A percentile compares a stretch with the other conserved stretches of the same genome.
Evolutionary conservation across 2,888 invertebrate genomes (phyloP).

Genomic region (Diogma glabrata): DNA sequence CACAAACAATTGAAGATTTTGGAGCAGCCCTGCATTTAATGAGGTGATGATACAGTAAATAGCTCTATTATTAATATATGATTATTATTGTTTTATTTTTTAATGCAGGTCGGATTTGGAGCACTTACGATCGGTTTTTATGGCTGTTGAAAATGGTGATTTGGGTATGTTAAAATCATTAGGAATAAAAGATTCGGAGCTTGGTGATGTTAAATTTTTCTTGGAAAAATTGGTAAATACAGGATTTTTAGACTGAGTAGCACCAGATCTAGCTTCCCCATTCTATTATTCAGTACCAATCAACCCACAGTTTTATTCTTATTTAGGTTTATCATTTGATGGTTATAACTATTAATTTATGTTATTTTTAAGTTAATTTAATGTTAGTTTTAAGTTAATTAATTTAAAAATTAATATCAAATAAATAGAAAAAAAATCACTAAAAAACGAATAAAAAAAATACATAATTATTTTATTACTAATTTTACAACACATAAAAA

Average conservation of each 20-base stretch:
- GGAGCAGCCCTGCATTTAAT: conserved; percentile 37
- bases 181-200: conserved; percentile 89
- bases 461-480: no score
- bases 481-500: no score
- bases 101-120: conserved; percentile 74
- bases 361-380: no score
- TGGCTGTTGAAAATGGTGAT: conserved; percentile 92
- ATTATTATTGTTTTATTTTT: no score
- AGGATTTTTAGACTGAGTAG: conserved; percentile 86
- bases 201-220: conserved; percentile 93
- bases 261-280: conserved; percentile 60
- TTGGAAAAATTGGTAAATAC: conserved; percentile 91
- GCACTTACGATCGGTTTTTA: conserved; percentile 86
- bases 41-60: no score
- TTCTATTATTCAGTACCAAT: conserved; percentile 60
- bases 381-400: no score
- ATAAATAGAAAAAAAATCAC: no score
- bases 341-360: conserved; percentile 38
- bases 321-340: conserved; percentile 44
- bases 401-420: no score
- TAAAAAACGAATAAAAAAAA: no score
- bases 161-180: conserved; percentile 86
- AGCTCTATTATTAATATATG: no score
- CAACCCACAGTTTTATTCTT: conserved; percentile 62
- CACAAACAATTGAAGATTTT: conserved; percentile 91